Evolutionary conservation across 2,113 vertebrate species (phyloP), one percentile per base, ranked within the genome.

Genomic region (Speoplatyrhinus poulsoni): DNA sequence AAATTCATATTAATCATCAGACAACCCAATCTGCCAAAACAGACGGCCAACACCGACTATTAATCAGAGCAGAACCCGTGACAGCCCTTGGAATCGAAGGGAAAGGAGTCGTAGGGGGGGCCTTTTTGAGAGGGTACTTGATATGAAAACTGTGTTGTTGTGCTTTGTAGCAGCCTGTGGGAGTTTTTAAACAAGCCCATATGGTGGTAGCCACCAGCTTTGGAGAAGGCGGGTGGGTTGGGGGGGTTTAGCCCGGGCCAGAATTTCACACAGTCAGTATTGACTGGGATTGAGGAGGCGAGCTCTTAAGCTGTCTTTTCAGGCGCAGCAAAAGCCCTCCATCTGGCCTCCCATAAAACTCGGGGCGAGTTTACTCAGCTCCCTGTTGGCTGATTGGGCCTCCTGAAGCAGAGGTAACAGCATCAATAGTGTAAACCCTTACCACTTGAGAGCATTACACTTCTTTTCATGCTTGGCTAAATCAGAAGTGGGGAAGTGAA

Each of bases 391-490:
- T 98, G 96, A 98, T 94, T 99, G 96, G 95, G 94, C 93, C 95
- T 94, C 94, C 93, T 98, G 95, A 95, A 96, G 96, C 97, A 98
- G 96, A 99, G 98, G 96, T 98, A 99, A 99, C 94, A 91, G 92
- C 95, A 95, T 99, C 95, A 98, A 98, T 99, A 95, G 95, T 94
- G 94, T 95, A 98, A 97, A 96, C 94, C 96, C 95, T 94, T 92
- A 94, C 96, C 96, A 98, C 98, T 98, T 97, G 95, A 99, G 95
- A 96, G 96, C 95, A 98, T 98, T 98, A 98, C 98, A 96, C 96
- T 99, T 98, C 96, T 97, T 99, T 99, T 99, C 98, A 99, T 98
- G 98, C 98, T 97, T 98, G 98, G 98, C 97, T 99, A 98, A 94
- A 98, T 98, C 96, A 97, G 98, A 99, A 99, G 96, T 98, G 94